phyloP scores from a whole-genome alignment of 2,888 invertebrate genomes.

The Papilio elwesi region DNA sequence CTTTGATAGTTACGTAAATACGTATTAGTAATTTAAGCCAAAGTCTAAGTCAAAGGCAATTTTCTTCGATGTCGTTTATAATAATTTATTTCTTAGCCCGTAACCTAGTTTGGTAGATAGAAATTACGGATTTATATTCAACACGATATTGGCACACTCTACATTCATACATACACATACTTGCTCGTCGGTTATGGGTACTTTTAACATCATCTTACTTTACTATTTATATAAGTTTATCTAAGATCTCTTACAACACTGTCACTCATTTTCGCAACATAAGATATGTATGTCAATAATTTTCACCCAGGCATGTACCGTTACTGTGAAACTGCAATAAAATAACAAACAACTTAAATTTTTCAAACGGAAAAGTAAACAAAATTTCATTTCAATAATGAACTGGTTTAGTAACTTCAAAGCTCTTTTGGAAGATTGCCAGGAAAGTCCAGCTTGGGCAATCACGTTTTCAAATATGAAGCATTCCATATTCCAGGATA shows the following conservation, averaged over 20 bases:
- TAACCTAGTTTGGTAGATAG: no score
- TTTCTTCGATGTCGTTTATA: neutral
- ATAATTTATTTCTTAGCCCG: no score
- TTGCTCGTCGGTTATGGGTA: no score
- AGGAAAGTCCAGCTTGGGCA: slow-evolving; percentile 15
- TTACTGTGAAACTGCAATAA: neutral
- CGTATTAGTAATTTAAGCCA: neutral
- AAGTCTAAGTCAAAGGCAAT: neutral
- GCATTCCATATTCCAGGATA: slow-evolving; percentile 11
- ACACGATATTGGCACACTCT: no score
- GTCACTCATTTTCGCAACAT: no score
- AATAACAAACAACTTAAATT: neutral
- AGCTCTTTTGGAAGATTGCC: slow-evolving; percentile 14
- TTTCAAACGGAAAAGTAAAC: neutral
- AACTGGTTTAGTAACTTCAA: slow-evolving; percentile 7
- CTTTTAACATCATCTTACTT: no score
- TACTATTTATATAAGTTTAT: no score
- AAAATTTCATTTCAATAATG: slow-evolving; percentile 19
- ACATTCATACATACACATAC: no score
- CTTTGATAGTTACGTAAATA: slow-evolving; percentile 12
- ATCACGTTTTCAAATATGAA: slow-evolving; percentile 21
- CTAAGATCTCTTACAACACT: no score
- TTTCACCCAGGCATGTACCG: no score
- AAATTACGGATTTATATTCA: no score
- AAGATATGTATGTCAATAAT: no score